phyloP scores from a whole-genome alignment of 2,888 invertebrate genomes.

The Sclerodermus sp. region DNA sequence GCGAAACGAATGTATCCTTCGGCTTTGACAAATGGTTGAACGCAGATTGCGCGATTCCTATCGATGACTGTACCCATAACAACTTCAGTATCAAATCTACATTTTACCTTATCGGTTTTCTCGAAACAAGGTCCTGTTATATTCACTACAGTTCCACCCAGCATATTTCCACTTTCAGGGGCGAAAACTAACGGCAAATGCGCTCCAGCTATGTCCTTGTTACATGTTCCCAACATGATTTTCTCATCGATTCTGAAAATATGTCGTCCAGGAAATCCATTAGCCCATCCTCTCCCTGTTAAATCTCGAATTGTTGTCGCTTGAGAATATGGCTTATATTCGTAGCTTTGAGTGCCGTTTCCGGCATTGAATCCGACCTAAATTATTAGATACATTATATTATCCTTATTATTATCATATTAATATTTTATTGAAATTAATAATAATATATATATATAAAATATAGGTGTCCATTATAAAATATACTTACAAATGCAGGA shows the following conservation, averaged over 20 bases:
- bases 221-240: constrained; percentile 90
- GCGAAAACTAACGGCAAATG: constrained; percentile 84
- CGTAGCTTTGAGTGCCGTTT: constrained; percentile 86
- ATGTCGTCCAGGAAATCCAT: constrained; percentile 86
- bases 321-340: constrained; percentile 90
- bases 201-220: constrained; percentile 84
- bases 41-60: constrained; percentile 82
- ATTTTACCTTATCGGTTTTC: constrained; percentile 73
- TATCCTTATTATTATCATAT: no score
- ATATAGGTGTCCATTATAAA: background rate
- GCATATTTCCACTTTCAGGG: constrained; percentile 95
- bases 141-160: constrained; percentile 94
- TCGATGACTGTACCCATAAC: constrained; percentile 78
- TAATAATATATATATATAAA: no score
- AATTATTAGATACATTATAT: no score
- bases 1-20: constrained; percentile 88
- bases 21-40: constrained; percentile 83
- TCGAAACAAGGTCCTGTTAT: constrained; percentile 95
- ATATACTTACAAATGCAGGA: constrained; percentile 77
- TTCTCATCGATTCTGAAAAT: constrained; percentile 94
- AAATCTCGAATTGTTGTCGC: constrained; percentile 81
- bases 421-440: constrained; percentile 17
- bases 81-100: constrained; percentile 81
- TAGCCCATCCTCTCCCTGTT: constrained; percentile 82
- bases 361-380: constrained; percentile 98